Base-by-base conservation (phyloP, 2,113 vertebrate species). In the Gallinago paraguaiae region DNA sequence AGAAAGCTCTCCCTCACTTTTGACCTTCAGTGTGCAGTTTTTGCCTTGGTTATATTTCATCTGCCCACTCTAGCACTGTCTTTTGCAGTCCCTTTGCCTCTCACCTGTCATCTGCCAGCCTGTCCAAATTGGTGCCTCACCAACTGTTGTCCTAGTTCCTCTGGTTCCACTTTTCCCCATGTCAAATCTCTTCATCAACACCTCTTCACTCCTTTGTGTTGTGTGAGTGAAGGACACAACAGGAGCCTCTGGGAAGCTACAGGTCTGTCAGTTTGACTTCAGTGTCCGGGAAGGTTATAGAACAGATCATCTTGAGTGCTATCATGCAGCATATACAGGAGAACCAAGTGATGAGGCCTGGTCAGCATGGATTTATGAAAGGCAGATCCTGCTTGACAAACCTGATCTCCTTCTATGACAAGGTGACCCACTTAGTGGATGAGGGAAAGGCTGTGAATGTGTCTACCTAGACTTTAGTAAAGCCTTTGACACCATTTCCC, bases 41-140 rank as follows among this genome's bases (percentile, higher is more conserved):
- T 46, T 71, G n/a, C 25, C 37, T 54, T 48, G 33, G 17, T 37
- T 75, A 70, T 72, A 72, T 72, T 88, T 83, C 10, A 63, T 13
- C 33, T 65, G 23, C 45, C 20, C 22, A 4, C 17, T 60, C 37
- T 59, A 70, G 50, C 1, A 7, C 8, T 0, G 0, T 67, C 37
- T 81, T 79, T 80, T 74, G 53, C 23, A 46, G 19, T 50, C 8
- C 24, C 28, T 80, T 70, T 88, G 41, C 46, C 4, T 59, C 60
- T 81, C 28, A 33, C 25, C 33, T 72, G 22, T 68, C 14, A 61
- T 30, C 12, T 74, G 86, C 50, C 41, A 70, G 51, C 43, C 46
- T 59, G n/a, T 48, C 13, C 13, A 57, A 95, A 88, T 75, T 80
- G 28, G 50, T 77, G 22, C 17, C 56, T 85, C 11, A 13, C 4